Evolutionary conservation across 2,888 invertebrate species (phyloP).

Genomic region (Megalurothrips usitatus): DNA sequence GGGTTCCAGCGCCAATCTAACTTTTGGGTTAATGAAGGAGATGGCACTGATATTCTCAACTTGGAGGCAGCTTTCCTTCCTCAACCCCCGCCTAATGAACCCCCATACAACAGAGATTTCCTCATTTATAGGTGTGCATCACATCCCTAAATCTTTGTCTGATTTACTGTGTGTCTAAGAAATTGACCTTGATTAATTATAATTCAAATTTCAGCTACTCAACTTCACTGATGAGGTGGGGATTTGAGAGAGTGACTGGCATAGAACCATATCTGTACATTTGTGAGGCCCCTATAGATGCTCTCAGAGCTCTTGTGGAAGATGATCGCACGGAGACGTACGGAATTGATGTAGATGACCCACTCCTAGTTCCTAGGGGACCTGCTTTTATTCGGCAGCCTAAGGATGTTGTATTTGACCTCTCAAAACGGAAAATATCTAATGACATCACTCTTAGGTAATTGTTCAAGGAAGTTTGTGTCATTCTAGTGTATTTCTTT

Average conservation of each 20-base stretch:
- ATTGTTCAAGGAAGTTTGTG: conserved; percentile 20
- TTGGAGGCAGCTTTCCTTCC: conserved; percentile 79
- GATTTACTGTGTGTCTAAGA: neutral
- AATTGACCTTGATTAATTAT: neutral
- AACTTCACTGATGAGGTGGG: conserved; percentile 69
- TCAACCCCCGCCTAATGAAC: conserved; percentile 50
- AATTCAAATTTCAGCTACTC: conserved; percentile 50
- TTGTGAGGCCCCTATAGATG: conserved; percentile 78
- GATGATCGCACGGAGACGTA: conserved; percentile 80
- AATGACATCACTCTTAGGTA: conserved; percentile 70
- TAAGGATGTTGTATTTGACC: conserved; percentile 74
- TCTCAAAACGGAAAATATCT: conserved; percentile 60
- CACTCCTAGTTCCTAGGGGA: conserved; percentile 75
- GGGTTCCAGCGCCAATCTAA: conserved; percentile 68
- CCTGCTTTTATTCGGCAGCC: conserved; percentile 87
- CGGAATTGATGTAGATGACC: conserved; percentile 76
- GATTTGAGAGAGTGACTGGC: conserved; percentile 74
- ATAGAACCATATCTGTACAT: conserved; percentile 74
- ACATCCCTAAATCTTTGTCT: neutral
- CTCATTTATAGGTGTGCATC: conserved; percentile 64
- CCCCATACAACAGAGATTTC: conserved; percentile 60
- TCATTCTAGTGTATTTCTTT: conserved; percentile 13
- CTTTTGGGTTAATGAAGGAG: conserved; percentile 77
- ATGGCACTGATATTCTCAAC: conserved; percentile 70
- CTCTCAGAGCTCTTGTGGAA: conserved; percentile 63